Evolutionary conservation across 2,113 vertebrate genomes (phyloP).

Genomic region (Podarcis raffonei): DNA sequence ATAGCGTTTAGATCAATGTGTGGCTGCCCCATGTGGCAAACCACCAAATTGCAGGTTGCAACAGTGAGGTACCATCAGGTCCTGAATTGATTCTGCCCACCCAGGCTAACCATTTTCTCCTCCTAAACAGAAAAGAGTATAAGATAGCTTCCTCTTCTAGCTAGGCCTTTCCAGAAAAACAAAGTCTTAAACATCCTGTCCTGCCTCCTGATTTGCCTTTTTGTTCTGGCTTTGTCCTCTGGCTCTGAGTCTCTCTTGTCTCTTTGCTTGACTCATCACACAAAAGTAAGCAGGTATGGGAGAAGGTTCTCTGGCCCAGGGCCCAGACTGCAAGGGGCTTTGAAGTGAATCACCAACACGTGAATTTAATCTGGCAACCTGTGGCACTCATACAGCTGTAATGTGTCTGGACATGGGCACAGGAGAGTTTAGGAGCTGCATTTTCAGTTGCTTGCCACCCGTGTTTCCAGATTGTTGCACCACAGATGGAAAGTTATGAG

Average conservation of each 20-base stretch:
- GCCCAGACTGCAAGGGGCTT: not conserved
- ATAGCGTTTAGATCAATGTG: no score
- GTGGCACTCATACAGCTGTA: not conserved
- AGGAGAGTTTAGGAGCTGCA: not conserved
- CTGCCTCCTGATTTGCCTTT: not conserved
- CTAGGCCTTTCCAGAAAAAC: no score
- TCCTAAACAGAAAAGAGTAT: no score
- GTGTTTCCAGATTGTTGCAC: not conserved
- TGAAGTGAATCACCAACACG: not conserved
- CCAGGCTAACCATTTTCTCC: not conserved
- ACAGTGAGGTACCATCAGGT: no score
- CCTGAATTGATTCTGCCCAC: no score
- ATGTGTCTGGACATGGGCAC: not conserved
- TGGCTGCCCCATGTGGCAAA: no score
- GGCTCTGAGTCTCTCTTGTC: not conserved
- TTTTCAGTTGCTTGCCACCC: not conserved
- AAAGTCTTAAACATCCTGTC: not conserved
- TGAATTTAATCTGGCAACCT: not conserved
- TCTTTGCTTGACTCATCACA: not conserved
- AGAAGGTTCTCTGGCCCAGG: no score
- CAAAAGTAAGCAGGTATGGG: not conserved
- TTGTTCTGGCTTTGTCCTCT: not conserved
- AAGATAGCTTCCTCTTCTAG: no score
- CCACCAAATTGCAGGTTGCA: no score
- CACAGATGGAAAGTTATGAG: not conserved